phyloP scores from a whole-genome alignment of 1,140 invertebrate genomes.

The Gryon sp. region DNA sequence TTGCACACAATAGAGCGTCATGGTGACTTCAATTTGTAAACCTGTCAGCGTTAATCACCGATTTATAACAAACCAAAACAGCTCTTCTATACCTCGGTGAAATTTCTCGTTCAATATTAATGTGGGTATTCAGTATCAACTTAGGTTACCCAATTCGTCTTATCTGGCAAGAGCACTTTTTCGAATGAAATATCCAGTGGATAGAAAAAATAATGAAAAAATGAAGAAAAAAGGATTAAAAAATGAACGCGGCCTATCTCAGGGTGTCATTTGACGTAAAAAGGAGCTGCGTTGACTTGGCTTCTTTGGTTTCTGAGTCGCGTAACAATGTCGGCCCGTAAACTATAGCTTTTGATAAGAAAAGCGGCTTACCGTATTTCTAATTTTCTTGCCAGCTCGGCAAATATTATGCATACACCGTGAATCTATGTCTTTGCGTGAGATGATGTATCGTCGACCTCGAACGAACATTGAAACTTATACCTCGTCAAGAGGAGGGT shows the following conservation, averaged over 20 bases:
- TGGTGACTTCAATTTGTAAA: constrained; percentile 2
- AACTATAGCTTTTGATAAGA: constrained; percentile 74
- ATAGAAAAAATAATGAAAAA: constrained; percentile 22
- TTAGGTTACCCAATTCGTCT: constrained; percentile 38
- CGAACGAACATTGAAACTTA: constrained; percentile 73
- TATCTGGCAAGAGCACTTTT: constrained; percentile 19
- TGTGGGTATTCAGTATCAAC: constrained; percentile 8
- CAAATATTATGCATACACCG: constrained; percentile 77
- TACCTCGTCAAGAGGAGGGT: constrained; percentile 63
- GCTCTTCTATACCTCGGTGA: too few relatives aligned
- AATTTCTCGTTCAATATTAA: constrained; percentile 39
- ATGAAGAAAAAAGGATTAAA: background rate
- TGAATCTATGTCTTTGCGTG: constrained; percentile 74
- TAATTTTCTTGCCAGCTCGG: constrained; percentile 76
- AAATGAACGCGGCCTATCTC: constrained; percentile 6
- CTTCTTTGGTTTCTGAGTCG: constrained; percentile 30
- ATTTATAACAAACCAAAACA: constrained; percentile 6
- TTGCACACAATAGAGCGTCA: too few relatives aligned
- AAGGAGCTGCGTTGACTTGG: constrained; percentile 40
- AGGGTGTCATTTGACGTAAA: constrained; percentile 24
- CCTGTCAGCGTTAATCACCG: background rate
- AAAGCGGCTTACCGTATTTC: constrained; percentile 76
- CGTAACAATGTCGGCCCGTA: constrained; percentile 66
- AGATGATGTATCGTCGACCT: constrained; percentile 75
- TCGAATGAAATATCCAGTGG: constrained; percentile 18